Percentiles rank a stretch among this genome's conserved stretches.
These are phyloP conservation scores for Metridium senile DNA, from an alignment of 92 coral and sea anemone genomes.

Conservation along the genomic window DNA sequence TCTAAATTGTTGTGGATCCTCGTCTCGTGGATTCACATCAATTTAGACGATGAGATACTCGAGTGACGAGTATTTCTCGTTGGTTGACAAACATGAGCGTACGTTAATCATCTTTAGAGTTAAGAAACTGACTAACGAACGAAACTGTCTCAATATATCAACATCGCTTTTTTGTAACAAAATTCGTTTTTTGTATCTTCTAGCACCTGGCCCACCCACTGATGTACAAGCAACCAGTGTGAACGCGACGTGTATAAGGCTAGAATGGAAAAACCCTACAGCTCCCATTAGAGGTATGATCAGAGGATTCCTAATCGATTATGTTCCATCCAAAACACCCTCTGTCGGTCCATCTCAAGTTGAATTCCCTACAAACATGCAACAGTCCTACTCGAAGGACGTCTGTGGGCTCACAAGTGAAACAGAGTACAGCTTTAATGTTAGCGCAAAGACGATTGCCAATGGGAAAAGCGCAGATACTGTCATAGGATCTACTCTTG, in stretches of 20 bases:
- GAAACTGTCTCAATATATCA: too few species aligned
- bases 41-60: too few species aligned
- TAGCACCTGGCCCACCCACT: not conserved
- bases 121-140: too few species aligned
- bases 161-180: too few species aligned
- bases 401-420: not conserved
- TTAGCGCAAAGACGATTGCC: not conserved
- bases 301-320: not conserved
- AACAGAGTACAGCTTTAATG: not conserved
- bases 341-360: not conserved
- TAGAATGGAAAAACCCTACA: not conserved
- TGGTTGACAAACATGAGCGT: too few species aligned
- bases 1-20: too few species aligned
- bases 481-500: not conserved
- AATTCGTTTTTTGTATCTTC: too few species aligned
- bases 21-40: too few species aligned
- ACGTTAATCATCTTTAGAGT: too few species aligned
- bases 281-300: not conserved
- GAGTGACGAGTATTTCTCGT: too few species aligned
- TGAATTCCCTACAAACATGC: not conserved
- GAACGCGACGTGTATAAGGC: not conserved
- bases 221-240: not conserved
- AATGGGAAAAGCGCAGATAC: not conserved
- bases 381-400: not conserved
- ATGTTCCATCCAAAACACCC: not conserved